Evolutionary conservation across 2,113 vertebrate genomes (phyloP), one percentile per base, ranked within the genome.

Genomic region (Sylvia atricapilla): DNA sequence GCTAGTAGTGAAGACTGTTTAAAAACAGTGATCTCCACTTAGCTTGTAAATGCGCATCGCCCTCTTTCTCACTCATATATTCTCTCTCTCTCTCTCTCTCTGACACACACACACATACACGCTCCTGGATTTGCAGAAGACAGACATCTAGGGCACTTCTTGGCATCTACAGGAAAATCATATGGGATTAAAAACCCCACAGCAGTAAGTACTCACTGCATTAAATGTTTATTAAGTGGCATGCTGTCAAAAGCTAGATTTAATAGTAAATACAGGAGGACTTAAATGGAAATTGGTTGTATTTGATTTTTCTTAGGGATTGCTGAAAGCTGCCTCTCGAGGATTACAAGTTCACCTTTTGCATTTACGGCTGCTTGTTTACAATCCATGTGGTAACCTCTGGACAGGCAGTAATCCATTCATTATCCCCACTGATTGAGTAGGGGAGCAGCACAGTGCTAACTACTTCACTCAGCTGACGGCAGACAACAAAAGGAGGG

Each of bases 161-260:
- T 97, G 91, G 70, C 90, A 96, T 80, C 83, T 44, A 60, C 66
- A 83, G 84, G 89, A 93, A 84, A 94, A 95, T 87, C 92, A 66
- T 15, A 67, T 63, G 70, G 87, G 95, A 93, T 95, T 93, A 84
- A 89, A 68, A 87, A 10, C n/a, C 37, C 78, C 64, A 63, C 84
- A 89, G 76, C 94, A 95, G 97, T 97, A 96, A 97, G 97, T 95
- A 93, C 88, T 93, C 85, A n/a, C 56, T 87, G 59, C 79, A 80
- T 93, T 89, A 90, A 93, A 90, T 92, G 59, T 90, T 92, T 85
- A 56, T 91, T 93, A 89, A 95, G 70, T 74, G 80, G 88, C 81
- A 91, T 97, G 96, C 69, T 96, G 83, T 87, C 92, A 93, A 86
- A 89, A 68, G 63, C 53, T 85, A 77, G 87, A 66, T 95, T 93